phyloP scores from a whole-genome alignment of 2,113 vertebrate genomes.

The Apistogramma diplotaenia region DNA sequence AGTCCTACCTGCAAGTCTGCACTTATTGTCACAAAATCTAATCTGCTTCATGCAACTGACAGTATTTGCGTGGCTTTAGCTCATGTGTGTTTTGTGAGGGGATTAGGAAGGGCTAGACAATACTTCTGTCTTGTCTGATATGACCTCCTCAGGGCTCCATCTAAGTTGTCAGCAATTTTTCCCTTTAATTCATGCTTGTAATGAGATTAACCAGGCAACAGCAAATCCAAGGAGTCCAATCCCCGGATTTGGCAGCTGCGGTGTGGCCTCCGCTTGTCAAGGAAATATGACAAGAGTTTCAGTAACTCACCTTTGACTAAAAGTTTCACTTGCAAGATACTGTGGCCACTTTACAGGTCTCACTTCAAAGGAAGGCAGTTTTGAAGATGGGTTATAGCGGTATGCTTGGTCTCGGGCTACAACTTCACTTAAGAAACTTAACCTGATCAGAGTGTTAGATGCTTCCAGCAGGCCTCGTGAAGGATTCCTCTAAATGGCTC shows the following conservation, averaged over 20 bases:
- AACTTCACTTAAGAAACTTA: constrained; percentile 10
- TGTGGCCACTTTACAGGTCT: background rate
- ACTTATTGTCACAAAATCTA: constrained; percentile 3
- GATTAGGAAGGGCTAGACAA: constrained; percentile 71
- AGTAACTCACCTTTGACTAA: constrained; percentile 15
- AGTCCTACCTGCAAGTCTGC: background rate
- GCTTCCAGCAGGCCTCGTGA: background rate
- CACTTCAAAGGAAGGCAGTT: background rate
- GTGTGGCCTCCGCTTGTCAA: constrained; percentile 46
- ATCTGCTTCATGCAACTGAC: constrained; percentile 29
- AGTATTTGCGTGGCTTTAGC: constrained; percentile 32
- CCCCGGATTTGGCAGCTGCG: constrained; percentile 65
- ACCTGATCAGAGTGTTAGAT: constrained; percentile 20
- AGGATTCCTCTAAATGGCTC: background rate
- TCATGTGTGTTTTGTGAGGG: constrained; percentile 28
- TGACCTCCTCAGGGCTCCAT: constrained; percentile 75
- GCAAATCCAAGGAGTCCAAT: constrained; percentile 74
- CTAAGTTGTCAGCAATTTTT: constrained; percentile 82
- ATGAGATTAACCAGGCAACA: constrained; percentile 77
- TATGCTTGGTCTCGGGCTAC: background rate
- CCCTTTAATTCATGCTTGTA: constrained; percentile 79
- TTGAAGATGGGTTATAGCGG: background rate
- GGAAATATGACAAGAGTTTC: constrained; percentile 26
- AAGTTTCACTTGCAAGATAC: constrained; percentile 18
- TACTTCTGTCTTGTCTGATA: constrained; percentile 75